Percentiles rank a stretch among this genome's conserved stretches.
Evolutionary conservation across 1,140 invertebrate species (phyloP).

Genomic region (Caenorhabditis briggsae): DNA sequence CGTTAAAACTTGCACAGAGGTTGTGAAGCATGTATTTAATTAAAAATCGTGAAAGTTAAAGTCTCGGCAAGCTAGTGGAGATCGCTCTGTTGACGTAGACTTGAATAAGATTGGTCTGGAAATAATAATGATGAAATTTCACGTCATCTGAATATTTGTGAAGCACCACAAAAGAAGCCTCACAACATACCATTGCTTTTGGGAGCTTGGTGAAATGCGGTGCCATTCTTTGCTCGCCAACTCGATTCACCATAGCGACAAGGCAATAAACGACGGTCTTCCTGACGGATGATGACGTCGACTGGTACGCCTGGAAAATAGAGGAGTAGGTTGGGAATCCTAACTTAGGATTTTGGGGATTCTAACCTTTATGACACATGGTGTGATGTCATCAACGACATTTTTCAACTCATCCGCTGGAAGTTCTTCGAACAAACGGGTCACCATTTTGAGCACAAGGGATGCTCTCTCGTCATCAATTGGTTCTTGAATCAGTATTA

Average conservation of each 20-base stretch:
- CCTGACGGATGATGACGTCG: slow-evolving; percentile 37
- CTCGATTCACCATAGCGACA: slow-evolving; percentile 41
- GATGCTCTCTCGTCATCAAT: slow-evolving; percentile 41
- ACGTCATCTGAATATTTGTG: neutral
- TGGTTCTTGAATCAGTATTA: slow-evolving; percentile 38
- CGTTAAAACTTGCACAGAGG: too few relatives aligned
- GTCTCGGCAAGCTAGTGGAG: slow-evolving; percentile 8
- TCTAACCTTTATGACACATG: slow-evolving; percentile 8
- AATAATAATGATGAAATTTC: neutral
- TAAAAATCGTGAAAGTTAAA: neutral
- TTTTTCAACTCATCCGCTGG: slow-evolving; percentile 38
- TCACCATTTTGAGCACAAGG: slow-evolving; percentile 26
- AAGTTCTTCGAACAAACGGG: slow-evolving; percentile 35
- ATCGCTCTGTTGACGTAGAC: slow-evolving; percentile 52
- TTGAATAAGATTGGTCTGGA: slow-evolving; percentile 42
- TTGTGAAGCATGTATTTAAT: too few relatives aligned
- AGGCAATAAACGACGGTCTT: slow-evolving; percentile 52
- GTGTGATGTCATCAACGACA: slow-evolving; percentile 26
- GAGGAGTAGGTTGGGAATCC: neutral
- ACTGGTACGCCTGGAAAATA: slow-evolving; percentile 25
- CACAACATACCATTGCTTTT: slow-evolving; percentile 9
- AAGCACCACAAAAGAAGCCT: neutral
- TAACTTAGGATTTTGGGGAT: too few relatives aligned
- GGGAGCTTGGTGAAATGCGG: slow-evolving; percentile 44
- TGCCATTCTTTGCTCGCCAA: slow-evolving; percentile 39